Evolutionary conservation across 2,797 vertebrate genomes (phyloP), one percentile per base, ranked within the genome.

Genomic region (Sebastes taczanowskii): DNA sequence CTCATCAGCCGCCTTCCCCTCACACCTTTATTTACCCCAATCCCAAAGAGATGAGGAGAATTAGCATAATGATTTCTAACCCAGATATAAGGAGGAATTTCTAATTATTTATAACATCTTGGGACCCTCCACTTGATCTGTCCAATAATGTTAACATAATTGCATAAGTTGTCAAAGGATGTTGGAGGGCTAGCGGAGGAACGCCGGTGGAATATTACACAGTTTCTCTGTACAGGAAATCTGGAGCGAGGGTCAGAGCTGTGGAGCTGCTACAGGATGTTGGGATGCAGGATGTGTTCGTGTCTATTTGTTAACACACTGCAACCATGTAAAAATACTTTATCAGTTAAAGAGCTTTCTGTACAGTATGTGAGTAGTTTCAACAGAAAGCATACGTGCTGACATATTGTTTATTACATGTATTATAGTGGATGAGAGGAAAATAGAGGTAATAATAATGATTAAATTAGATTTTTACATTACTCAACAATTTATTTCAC

Each of bases 91-190:
- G 86, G 86, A 91, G 91, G 93, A 94, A 95, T 95, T 94, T 96
- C 94, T 96, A 95, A 96, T 96, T 96, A 96, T 96, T 96, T 95
- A 93, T 94, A 93, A 96, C 94, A 96, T 95, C 95, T 95, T 94
- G 95, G 96, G 96, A 96, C 93, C 91, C 81, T 91, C 92, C 71
- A 81, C 92, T 94, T 93, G 94, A 96, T 96, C 95, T 95, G 92
- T 92, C 92, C 94, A 96, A 96, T 96, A 96, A 95, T 95, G 95
- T 96, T 96, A 95, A 95, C 94, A 95, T 96, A 96, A 96, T 96
- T 96, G 95, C 95, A 91, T 92, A 92, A 95, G 93, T 94, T 94
- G 91, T 93, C 88, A 92, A 92, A 92, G 92, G 93, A 92, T 92
- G 90, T 93, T 92, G 84, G 88, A 92, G 88, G 91, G 91, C 85